These are phyloP conservation scores for Orgyia antiqua DNA, from an alignment of 2,888 invertebrate species.

Conservation along the genomic window DNA sequence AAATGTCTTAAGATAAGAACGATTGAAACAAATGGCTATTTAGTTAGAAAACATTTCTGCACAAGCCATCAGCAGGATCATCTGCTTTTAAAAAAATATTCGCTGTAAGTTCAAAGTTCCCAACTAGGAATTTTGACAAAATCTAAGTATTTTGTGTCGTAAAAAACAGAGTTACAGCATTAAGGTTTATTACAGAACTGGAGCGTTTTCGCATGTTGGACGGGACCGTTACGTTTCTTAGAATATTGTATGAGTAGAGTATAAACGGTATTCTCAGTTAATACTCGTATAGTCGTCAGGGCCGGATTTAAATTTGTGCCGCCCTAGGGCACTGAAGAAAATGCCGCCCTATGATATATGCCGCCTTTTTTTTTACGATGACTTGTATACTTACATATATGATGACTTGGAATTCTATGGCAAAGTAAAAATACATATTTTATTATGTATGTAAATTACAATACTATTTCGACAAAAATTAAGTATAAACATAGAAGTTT, in stretches of 20 bases:
- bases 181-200: slow-evolving; percentile 52
- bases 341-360: too few species aligned
- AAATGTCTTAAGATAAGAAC: slow-evolving; percentile 5
- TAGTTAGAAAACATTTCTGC: slow-evolving; percentile 6
- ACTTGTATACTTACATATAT: too few species aligned
- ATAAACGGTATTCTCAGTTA: slow-evolving; percentile 50
- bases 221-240: slow-evolving; percentile 60
- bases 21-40: slow-evolving; percentile 11
- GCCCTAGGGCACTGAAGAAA: too few species aligned
- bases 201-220: slow-evolving; percentile 50
- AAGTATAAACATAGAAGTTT: too few species aligned
- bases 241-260: slow-evolving; percentile 50
- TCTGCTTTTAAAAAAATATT: slow-evolving; percentile 8
- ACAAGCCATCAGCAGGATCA: slow-evolving; percentile 10
- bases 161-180: slow-evolving; percentile 38
- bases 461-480: too few species aligned
- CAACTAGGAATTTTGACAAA: slow-evolving; percentile 39
- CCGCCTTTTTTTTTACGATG: too few species aligned
- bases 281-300: too few species aligned
- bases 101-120: slow-evolving; percentile 24
- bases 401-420: too few species aligned
- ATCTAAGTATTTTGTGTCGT: slow-evolving; percentile 47
- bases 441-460: too few species aligned
- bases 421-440: too few species aligned
- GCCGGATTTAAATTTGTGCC: too few species aligned